A percentile compares a stretch with the other conserved stretches of the same genome.
Conservation (phyloP, 2,888 invertebrate genomes). For the Fragum whitleyi region DNA sequence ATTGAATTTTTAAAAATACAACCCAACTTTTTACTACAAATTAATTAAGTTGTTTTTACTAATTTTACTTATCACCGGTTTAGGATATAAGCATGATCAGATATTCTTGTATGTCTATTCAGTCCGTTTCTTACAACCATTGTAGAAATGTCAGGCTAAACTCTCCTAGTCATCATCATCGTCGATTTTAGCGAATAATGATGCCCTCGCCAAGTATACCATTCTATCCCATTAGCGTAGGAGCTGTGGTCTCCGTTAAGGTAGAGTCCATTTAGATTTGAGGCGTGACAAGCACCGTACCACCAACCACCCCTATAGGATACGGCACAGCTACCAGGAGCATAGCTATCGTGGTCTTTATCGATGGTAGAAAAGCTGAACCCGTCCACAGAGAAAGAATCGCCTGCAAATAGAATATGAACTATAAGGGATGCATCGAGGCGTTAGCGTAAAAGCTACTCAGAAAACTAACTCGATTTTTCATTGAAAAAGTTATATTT, state of each 20-base stretch:
- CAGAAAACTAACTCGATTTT: background rate
- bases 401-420: background rate
- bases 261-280: constrained; percentile 55
- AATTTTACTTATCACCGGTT: too few relatives aligned
- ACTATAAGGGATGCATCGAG: background rate
- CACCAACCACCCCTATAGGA: constrained; percentile 71
- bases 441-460: background rate
- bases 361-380: constrained; percentile 33
- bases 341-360: constrained; percentile 19
- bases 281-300: constrained; percentile 52
- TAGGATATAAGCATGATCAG: too few relatives aligned
- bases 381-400: constrained; percentile 12
- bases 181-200: constrained; percentile 78
- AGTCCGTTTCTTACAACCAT: too few relatives aligned
- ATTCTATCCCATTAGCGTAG: constrained; percentile 81
- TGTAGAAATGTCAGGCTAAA: too few relatives aligned
- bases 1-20: too few relatives aligned
- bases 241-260: constrained; percentile 72
- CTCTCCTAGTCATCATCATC: constrained; percentile 76
- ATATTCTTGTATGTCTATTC: too few relatives aligned
- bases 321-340: background rate
- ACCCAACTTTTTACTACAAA: too few relatives aligned
- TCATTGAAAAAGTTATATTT: background rate
- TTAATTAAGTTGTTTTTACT: too few relatives aligned
- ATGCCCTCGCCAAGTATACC: constrained; percentile 80